Percentiles rank a stretch among this genome's conserved stretches.
Evolutionary conservation across 92 coral and sea anemone species (phyloP).

Genomic region (Diadumene lineata): DNA sequence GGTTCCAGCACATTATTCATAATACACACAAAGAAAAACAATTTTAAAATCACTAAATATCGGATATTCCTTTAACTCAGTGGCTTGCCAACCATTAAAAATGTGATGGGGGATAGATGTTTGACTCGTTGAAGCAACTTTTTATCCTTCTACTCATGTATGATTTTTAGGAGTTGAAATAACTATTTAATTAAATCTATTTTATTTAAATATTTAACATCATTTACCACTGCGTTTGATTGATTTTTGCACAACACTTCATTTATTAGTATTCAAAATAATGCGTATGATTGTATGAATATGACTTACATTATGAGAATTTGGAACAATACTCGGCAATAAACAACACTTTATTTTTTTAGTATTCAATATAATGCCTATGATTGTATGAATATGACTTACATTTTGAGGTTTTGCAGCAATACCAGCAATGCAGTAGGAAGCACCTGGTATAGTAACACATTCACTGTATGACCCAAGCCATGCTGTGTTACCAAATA

Average conservation of each 20-base stretch:
- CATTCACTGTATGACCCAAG: slow-evolving; percentile 64
- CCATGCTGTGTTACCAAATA: slow-evolving; percentile 29
- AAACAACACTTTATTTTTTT: not conserved
- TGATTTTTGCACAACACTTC: not conserved
- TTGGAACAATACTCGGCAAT: slow-evolving; percentile 5
- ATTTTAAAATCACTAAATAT: no score
- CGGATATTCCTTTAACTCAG: no score
- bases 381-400: not conserved
- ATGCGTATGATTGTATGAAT: not conserved
- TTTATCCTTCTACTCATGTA: no score
- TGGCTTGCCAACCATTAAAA: no score
- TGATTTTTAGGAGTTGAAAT: no score
- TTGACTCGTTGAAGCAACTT: no score
- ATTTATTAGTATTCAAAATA: not conserved
- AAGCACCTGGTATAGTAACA: slow-evolving; percentile 26
- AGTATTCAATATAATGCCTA: not conserved
- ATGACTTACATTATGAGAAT: not conserved
- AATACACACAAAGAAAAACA: no score
- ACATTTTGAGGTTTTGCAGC: slow-evolving; percentile 6
- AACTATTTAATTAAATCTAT: no score
- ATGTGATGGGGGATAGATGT: no score
- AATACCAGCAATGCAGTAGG: slow-evolving; percentile 46
- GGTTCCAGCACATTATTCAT: no score
- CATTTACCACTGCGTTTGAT: no score
- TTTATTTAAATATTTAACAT: no score